Evolutionary conservation across 2,888 invertebrate genomes (phyloP), one percentile per base, ranked within the genome.

Genomic region (Drosophila maculinotata): DNA sequence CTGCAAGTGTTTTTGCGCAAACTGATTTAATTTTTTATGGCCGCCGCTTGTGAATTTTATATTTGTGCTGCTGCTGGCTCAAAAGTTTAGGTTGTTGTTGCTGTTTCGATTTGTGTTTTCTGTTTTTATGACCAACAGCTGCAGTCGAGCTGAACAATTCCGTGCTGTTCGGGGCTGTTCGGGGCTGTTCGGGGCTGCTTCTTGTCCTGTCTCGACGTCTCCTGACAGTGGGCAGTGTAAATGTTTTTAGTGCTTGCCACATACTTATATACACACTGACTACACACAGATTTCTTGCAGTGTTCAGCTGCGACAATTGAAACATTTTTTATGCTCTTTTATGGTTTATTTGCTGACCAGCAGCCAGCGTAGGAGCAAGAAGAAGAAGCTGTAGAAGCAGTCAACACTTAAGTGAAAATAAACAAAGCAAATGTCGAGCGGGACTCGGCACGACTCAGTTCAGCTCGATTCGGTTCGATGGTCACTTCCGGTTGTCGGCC

Each of bases 11-110:
- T 85, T 82, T 79, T 20, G 57, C 59, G 65, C 86, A 83, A 82
- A 76, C 85, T 79, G 87, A 79, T 83, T 83, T 83, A 83, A 87
- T 83, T 87, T 87, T 87, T 85, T 85, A 85, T 83, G 69, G 42
- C 45, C 47, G 58, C 48, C 66, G 59, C 84, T 80, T 83, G 79
- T 76, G 72, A 87, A 73, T 80, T 84, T 78, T 77, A 69, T 80
- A 85, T 76, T 64, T 76, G 60, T 66, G 31, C 42, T 54, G 53
- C 36, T 60, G 56, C 47, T 60, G 41, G 52, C 35, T 33, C 15
- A 41, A 39, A 30, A 33, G 35, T 58, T 42, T 59, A 12, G 52
- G 31, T 52, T 56, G 30, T 44, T 68, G 44, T 36, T 58, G 26
- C 14, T 60, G 57, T 69, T 65, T 71, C 69, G 78, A 68, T 64